phyloP scores from a whole-genome alignment of 2,797 vertebrate genomes.

The Eurystomus glaucurus region DNA sequence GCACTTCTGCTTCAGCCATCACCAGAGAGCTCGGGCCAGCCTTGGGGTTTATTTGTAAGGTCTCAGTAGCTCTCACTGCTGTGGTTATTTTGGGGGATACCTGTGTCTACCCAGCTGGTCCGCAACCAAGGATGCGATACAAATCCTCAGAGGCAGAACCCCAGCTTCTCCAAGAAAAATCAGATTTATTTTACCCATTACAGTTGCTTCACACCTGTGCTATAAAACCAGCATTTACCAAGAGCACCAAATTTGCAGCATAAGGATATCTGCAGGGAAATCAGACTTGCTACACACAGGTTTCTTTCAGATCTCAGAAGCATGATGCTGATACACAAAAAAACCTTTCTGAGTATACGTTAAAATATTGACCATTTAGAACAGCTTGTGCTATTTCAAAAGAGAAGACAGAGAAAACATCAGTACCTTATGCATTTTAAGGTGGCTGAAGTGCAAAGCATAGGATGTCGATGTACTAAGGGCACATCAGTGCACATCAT shows the following conservation, averaged over 20 bases:
- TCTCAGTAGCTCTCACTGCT: neutral
- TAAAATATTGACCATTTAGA: neutral
- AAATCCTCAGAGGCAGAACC: neutral
- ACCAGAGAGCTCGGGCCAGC: neutral
- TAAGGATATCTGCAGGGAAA: neutral
- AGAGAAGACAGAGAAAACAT: neutral
- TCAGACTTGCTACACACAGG: neutral
- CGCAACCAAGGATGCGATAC: accelerated
- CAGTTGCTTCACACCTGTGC: neutral
- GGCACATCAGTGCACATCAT: accelerated
- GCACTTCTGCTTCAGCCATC: neutral
- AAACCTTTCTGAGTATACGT: accelerated
- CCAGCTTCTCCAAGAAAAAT: neutral
- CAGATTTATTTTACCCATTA: neutral
- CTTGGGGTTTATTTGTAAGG: neutral
- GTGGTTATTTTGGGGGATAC: neutral
- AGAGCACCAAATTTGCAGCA: accelerated
- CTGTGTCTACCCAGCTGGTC: accelerated
- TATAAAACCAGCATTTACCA: neutral
- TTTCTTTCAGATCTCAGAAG: neutral
- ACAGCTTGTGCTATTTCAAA: accelerated
- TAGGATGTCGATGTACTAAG: accelerated
- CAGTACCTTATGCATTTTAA: neutral
- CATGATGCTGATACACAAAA: neutral
- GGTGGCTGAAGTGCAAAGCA: neutral